phyloP scores from a whole-genome alignment of 2,113 vertebrate species.

The Crotalus horridus region DNA sequence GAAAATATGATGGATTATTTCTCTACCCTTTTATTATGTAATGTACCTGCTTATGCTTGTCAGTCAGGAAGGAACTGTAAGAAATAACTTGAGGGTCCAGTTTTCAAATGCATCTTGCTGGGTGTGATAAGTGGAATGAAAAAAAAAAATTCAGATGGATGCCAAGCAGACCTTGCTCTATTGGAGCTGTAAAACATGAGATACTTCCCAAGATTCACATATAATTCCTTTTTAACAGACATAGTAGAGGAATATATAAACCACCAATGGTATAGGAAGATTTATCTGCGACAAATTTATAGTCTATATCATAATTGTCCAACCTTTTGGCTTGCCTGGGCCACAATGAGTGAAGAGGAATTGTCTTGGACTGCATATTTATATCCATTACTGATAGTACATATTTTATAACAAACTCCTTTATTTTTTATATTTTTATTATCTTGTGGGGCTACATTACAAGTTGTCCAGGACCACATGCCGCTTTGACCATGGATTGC shows the following conservation, averaged over 20 bases:
- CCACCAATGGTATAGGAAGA: background rate
- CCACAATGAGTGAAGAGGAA: no score
- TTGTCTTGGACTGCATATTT: no score
- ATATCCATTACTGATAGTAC: no score
- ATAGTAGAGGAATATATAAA: background rate
- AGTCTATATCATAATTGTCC: background rate
- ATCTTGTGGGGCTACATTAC: no score
- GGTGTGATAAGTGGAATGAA: background rate
- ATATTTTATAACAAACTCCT: no score
- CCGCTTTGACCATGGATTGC: no score
- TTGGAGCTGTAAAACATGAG: background rate
- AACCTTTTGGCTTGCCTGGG: no score
- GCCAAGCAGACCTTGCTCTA: background rate
- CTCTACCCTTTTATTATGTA: background rate
- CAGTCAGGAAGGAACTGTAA: background rate
- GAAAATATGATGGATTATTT: background rate
- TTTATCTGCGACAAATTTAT: background rate
- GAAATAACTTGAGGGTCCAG: background rate
- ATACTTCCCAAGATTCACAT: background rate
- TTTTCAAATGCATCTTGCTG: background rate
- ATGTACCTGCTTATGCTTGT: background rate
- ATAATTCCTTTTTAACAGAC: background rate
- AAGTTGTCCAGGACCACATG: no score
- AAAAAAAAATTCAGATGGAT: background rate
- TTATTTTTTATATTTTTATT: no score